phyloP scores from a whole-genome alignment of 2,888 invertebrate genomes.

The Prenolepis imparis region DNA sequence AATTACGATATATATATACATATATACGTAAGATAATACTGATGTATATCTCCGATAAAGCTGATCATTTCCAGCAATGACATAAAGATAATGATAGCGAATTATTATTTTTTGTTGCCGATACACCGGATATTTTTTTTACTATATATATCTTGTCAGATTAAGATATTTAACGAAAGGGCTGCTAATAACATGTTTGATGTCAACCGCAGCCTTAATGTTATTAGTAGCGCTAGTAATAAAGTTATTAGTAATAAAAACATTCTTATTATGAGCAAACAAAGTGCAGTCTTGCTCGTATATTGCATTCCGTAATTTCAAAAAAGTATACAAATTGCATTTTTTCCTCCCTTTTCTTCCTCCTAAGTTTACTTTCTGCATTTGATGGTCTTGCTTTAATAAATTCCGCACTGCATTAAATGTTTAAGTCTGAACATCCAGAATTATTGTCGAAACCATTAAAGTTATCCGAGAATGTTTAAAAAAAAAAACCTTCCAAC shows the following conservation, averaged over 20 bases:
- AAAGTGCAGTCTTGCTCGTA: conserved; percentile 4
- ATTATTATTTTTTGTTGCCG: background rate
- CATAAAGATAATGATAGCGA: background rate
- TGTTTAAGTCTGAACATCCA: background rate
- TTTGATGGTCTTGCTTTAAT: background rate
- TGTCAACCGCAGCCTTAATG: background rate
- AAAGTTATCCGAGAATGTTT: conserved; percentile 2
- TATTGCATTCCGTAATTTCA: background rate
- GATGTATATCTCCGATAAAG: background rate
- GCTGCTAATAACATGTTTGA: conserved; percentile 12
- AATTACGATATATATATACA: background rate
- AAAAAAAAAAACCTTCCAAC: background rate
- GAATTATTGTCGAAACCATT: background rate
- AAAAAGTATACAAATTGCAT: background rate
- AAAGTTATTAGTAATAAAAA: background rate
- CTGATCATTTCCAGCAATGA: background rate
- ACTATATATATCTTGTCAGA: background rate
- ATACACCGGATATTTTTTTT: background rate
- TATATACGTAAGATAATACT: background rate
- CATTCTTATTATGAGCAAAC: conserved; percentile 1
- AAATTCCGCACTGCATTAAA: conserved; percentile 13
- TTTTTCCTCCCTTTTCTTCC: background rate
- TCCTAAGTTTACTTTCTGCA: background rate
- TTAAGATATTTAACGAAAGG: background rate
- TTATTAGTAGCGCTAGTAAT: background rate